phyloP scores from a whole-genome alignment of 2,113 vertebrate species.

The Centropristis striata region DNA sequence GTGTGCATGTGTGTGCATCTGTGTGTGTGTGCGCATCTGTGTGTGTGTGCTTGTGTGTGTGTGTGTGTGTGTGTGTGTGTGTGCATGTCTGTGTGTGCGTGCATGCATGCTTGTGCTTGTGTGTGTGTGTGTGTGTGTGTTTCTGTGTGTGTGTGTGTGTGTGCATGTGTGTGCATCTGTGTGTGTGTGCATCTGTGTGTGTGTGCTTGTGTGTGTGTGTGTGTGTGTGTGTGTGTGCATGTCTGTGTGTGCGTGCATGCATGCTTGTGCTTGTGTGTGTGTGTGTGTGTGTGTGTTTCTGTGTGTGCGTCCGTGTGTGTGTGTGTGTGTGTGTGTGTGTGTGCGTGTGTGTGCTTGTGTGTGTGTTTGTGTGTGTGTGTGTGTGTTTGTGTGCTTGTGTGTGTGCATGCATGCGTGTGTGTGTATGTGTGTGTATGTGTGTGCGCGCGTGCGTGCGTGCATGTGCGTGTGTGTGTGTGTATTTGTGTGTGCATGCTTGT shows the following conservation, averaged over 20 bases:
- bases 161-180: too few species aligned
- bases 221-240: constrained; percentile 36
- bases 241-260: too few species aligned
- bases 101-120: too few species aligned
- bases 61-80: constrained; percentile 16
- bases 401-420: constrained; percentile 21
- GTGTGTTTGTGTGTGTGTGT: constrained; percentile 26
- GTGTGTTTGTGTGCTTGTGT: constrained; percentile 25
- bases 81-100: constrained; percentile 25
- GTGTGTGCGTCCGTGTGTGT: too few species aligned
- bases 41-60: constrained; percentile 6
- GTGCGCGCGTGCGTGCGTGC: too few species aligned
- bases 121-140: constrained; percentile 2
- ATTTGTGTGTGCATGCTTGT: constrained; percentile 13
- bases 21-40: constrained; percentile 1
- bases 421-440: neutral
- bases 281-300: neutral
- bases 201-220: neutral
- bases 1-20: constrained; percentile 4
- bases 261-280: constrained; percentile 21
- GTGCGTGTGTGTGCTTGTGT: constrained; percentile 8
- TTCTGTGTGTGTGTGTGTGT: constrained; percentile 36
- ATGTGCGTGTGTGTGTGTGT: constrained; percentile 28
- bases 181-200: constrained; percentile 23
- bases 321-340: constrained; percentile 27